Evolutionary conservation across 2,113 vertebrate species (phyloP).

Genomic region (Climacteris rufus): DNA sequence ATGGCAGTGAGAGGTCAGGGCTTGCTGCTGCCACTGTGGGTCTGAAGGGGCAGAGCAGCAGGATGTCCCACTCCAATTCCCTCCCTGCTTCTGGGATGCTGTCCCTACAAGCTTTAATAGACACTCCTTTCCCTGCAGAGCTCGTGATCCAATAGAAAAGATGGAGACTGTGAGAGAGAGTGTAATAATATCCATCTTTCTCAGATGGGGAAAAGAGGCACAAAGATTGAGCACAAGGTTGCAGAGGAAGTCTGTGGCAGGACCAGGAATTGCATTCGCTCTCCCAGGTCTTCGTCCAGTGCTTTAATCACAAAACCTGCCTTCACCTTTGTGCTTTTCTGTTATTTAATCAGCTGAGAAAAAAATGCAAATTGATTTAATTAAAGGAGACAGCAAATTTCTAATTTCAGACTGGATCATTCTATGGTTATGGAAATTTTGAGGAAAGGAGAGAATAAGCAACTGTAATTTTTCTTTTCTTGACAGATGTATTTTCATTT

Average conservation of each 20-base stretch:
- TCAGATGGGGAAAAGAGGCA: background rate
- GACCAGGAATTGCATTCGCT: background rate
- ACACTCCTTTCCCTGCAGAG: background rate
- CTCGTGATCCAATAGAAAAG: background rate
- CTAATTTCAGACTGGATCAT: conserved; percentile 54
- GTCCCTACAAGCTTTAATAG: background rate
- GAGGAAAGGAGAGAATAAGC: conserved; percentile 64
- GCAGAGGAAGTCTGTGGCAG: background rate
- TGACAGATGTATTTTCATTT: conserved; percentile 65
- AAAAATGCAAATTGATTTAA: conserved; percentile 74
- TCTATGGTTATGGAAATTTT: conserved; percentile 61
- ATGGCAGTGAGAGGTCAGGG: rapidly evolving
- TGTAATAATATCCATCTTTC: background rate
- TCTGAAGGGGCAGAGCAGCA: background rate
- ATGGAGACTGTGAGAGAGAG: background rate
- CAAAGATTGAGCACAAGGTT: background rate
- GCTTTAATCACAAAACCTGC: background rate
- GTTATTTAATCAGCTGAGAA: conserved; percentile 47
- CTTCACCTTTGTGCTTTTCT: conserved; percentile 8
- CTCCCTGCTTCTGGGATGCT: rapidly evolving
- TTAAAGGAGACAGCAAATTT: conserved; percentile 69
- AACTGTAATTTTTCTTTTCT: conserved; percentile 68
- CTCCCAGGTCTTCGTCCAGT: background rate
- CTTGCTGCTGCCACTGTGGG: background rate
- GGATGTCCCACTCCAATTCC: background rate